Conservation (phyloP, 2,113 vertebrate species). For the Clarias magur region DNA sequence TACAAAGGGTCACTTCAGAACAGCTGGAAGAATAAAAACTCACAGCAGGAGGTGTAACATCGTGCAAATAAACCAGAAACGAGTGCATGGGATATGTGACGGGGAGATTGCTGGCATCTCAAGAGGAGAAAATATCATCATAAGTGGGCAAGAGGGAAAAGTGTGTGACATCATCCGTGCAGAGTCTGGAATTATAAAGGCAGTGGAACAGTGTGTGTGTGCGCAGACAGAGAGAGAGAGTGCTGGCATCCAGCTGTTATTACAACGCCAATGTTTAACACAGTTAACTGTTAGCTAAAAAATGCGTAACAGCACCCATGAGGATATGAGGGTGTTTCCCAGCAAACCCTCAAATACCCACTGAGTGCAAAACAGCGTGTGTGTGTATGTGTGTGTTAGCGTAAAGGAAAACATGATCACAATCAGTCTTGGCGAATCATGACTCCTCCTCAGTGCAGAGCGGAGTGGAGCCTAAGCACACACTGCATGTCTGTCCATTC, state of each 20-base stretch:
- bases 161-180: conserved; percentile 58
- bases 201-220: conserved; percentile 34
- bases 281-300: conserved; percentile 20
- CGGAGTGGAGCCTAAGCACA: too few species aligned
- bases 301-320: neutral
- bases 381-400: conserved; percentile 24
- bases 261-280: conserved; percentile 1
- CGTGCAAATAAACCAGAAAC: neutral
- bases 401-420: conserved; percentile 7
- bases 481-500: too few species aligned
- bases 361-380: conserved; percentile 13
- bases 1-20: conserved; percentile 1
- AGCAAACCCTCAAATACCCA: neutral
- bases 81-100: neutral
- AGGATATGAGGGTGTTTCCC: conserved; percentile 17
- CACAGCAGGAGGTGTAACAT: neutral
- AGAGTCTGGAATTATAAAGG: conserved; percentile 52
- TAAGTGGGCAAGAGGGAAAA: conserved; percentile 43
- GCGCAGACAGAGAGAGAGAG: conserved; percentile 11
- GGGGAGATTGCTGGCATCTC: conserved; percentile 4
- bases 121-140: conserved; percentile 53
- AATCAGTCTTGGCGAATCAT: neutral
- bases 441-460: neutral
- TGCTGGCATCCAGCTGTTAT: neutral
- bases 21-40: neutral